Evolutionary conservation across 2,888 invertebrate genomes (phyloP).

Genomic region (Aphidoletes aphidimyza): DNA sequence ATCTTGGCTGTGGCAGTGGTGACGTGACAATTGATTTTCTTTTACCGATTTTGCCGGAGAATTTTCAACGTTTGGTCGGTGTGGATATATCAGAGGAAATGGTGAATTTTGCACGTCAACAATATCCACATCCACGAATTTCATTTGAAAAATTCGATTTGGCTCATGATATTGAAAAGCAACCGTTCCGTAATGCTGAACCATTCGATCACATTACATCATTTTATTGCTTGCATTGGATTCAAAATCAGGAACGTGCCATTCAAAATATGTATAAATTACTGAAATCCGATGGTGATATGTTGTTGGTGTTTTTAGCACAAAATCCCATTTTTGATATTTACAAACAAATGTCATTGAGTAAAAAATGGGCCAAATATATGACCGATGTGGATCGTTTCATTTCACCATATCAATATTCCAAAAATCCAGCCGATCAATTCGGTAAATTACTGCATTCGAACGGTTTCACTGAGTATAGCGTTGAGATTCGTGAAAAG

Average conservation of each 20-base stretch:
- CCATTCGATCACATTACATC: constrained; percentile 78
- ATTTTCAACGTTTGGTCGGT: constrained; percentile 70
- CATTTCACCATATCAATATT: constrained; percentile 76
- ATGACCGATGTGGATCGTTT: constrained; percentile 74
- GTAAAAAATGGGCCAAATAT: constrained; percentile 72
- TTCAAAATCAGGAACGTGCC: constrained; percentile 74
- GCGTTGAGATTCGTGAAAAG: constrained; percentile 71
- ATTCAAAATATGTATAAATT: constrained; percentile 74
- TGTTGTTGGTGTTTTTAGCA: constrained; percentile 75
- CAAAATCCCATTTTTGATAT: constrained; percentile 76
- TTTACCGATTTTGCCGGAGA: constrained; percentile 71
- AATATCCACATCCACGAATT: constrained; percentile 67
- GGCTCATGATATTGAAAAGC: constrained; percentile 66
- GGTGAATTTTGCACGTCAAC: constrained; percentile 74
- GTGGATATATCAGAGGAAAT: constrained; percentile 78
- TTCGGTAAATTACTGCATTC: constrained; percentile 70
- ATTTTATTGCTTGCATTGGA: constrained; percentile 84
- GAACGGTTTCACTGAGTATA: constrained; percentile 72
- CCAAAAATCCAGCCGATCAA: constrained; percentile 70
- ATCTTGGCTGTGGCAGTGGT: constrained; percentile 82
- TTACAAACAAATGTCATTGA: constrained; percentile 72
- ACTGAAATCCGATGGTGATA: constrained; percentile 75
- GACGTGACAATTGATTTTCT: constrained; percentile 75
- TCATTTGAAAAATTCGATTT: constrained; percentile 71
- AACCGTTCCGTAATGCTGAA: constrained; percentile 57